Evolutionary conservation across 2,797 vertebrate genomes (phyloP).

Genomic region (Hoplostethus mediterraneus): DNA sequence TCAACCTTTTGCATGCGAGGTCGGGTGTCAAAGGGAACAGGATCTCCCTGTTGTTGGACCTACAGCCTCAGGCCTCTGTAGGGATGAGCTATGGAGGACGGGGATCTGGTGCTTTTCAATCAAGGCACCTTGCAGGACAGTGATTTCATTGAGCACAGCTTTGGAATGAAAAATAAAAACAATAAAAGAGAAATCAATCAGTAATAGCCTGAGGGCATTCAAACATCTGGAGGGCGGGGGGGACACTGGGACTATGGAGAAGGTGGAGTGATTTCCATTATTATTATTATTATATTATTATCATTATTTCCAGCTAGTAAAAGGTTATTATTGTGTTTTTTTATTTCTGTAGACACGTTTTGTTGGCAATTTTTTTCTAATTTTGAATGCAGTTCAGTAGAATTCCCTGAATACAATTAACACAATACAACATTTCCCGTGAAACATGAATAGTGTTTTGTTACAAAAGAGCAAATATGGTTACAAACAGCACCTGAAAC

Average conservation of each 20-base stretch:
- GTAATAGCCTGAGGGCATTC: constrained; percentile 64
- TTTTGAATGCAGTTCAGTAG: neutral
- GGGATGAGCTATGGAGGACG: constrained; percentile 55
- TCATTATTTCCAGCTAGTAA: constrained; percentile 63
- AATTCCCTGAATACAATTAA: constrained; percentile 5
- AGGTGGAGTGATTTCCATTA: constrained; percentile 56
- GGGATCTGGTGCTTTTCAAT: constrained; percentile 76
- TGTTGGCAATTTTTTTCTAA: constrained; percentile 1
- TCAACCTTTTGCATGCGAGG: constrained; percentile 72
- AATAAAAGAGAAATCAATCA: constrained; percentile 82
- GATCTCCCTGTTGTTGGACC: constrained; percentile 62
- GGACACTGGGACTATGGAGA: constrained; percentile 53
- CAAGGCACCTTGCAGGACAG: constrained; percentile 73
- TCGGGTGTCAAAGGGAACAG: constrained; percentile 70
- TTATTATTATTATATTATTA: too few species aligned
- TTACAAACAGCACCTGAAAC: constrained; percentile 34
- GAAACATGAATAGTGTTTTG: too few species aligned
- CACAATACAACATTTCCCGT: constrained; percentile 4
- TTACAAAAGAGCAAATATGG: constrained; percentile 18
- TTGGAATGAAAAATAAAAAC: constrained; percentile 77
- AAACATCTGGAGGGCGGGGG: constrained; percentile 64
- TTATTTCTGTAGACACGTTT: constrained; percentile 16
- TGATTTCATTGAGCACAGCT: constrained; percentile 66
- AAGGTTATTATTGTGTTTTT: constrained; percentile 31
- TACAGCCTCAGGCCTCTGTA: constrained; percentile 59